These are phyloP conservation scores for Mongoloraphidia duomilia DNA, from an alignment of 2,888 invertebrate species.

Conservation along the genomic window DNA sequence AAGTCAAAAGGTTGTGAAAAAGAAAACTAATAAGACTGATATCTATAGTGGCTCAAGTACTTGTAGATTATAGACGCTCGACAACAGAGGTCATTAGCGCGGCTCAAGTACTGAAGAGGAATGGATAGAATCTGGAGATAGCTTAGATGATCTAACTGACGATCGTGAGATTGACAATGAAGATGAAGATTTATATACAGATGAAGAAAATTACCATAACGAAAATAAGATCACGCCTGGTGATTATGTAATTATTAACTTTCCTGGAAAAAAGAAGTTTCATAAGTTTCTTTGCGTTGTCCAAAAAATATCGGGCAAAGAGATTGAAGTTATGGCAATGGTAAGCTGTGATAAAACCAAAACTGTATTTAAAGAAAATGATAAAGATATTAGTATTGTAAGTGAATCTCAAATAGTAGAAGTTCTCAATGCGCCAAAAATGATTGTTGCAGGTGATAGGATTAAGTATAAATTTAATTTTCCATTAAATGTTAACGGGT, in stretches of 20 bases:
- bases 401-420: too few relatives aligned
- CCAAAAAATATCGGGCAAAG: constrained; percentile 6
- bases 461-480: too few relatives aligned
- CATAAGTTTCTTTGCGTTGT: constrained; percentile 1
- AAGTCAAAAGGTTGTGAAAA: constrained; percentile 10
- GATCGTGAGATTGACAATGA: too few relatives aligned
- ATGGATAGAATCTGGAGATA: constrained; percentile 11
- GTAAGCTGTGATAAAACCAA: constrained; percentile 5
- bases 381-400: neutral
- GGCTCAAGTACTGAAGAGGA: constrained; percentile 7
- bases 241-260: constrained; percentile 9
- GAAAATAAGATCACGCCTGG: constrained; percentile 6
- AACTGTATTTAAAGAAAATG: neutral
- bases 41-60: too few relatives aligned
- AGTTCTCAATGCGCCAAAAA: too few relatives aligned
- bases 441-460: too few relatives aligned
- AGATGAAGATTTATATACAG: too few relatives aligned
- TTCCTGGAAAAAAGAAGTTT: constrained; percentile 8
- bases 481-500: too few relatives aligned
- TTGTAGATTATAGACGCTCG: too few relatives aligned
- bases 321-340: constrained; percentile 12
- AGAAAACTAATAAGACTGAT: constrained; percentile 13
- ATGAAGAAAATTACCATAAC: constrained; percentile 6
- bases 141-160: constrained; percentile 9
- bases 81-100: too few relatives aligned